Evolutionary conservation across 2,797 vertebrate species (phyloP), one percentile per base, ranked within the genome.

Genomic region (Sciurus vulgaris): DNA sequence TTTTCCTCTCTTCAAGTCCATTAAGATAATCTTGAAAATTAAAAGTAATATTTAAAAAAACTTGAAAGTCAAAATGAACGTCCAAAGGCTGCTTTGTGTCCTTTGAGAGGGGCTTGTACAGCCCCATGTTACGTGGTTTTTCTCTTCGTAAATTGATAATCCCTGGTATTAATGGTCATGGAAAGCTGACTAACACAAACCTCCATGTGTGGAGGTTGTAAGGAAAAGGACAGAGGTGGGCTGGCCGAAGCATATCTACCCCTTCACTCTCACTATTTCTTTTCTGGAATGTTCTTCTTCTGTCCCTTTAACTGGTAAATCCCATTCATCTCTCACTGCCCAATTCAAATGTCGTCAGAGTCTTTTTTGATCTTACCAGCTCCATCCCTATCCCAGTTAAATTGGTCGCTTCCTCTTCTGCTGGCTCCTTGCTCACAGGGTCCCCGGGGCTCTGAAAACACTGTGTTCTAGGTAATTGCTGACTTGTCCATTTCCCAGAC

Each of bases 21-120:
- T 79, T 95, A 44, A 35, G 44, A 79, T 65, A 54, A 73, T 44
- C 15, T 67, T 33, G 56, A 95, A 95, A 91, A 87, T 81, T 72
- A 73, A 93, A 94, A 93, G 41, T 49, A 14, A 44, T 78, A 78
- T 26, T 8, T 73, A 47, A 78, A 47, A 78, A 41, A 70, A 30
- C 28, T 82, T 87, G 20, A 13, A 93, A 65, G 22, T 77, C 49
- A 51, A 77, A 88, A 30, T 33, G 47, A 47, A 95, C 67, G 30
- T 49, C 4, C 61, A 70, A 49, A 74, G 20, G 33, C 15, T 83
- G 65, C 15, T 91, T n/a, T 54, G 35, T 44, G 65, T 44, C 87
- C 87, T 94, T 7, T 13, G 33, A 35, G 38, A 35, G 13, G 30
- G 70, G 33, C 44, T 84, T 49, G 49, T 49, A 28, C 41, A n/a